Evolutionary conservation across 2,888 invertebrate genomes (phyloP), one percentile per base, ranked within the genome.

Genomic region (Junonia oenone): DNA sequence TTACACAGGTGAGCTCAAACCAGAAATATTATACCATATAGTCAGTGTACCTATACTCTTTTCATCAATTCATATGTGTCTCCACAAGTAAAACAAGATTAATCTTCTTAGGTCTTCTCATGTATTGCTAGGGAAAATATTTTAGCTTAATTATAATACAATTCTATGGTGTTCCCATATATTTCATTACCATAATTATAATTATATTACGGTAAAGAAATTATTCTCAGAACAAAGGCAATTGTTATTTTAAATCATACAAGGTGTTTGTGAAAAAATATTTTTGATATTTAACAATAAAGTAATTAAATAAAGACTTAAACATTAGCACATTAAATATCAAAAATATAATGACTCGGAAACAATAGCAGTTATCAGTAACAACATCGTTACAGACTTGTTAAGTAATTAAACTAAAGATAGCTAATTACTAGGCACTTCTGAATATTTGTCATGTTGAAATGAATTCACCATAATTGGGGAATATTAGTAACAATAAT

Each of bases 1-100:
- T 67, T 66, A 66, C 61, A 72, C 68, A 80, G 83, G 83, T 84
- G 68, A 76, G 60, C 35, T 31, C 6, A 6, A 14, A 29, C n/a
- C 8, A 29, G 11, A 11, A 8, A 11, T 29, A 11, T 29, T 6
- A 11, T 29, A 11, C 8, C 11, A 11, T 11, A 29, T 29, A 2
- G 8, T 11, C 2, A 29, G 2, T 3, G 2, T 11, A 33, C 31
- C 11, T 1, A 33, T 33, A 33, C 31, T 33, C 2, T 29, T 33
- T 33, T 33, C n/a, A 33, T 33, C n/a, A n/a, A n/a, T 33, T 33
- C n/a, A 33, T 3, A 29, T 29, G n/a, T 33, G 31, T 6, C 22
- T 15, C 26, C 6, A 38, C 45, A 50, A 40, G 29, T 29, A 29
- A 33, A 33, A n/a, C n/a, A 33, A 33, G n/a, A 33, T n/a, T n/a